These are phyloP conservation scores for Drosophila navojoa DNA, from an alignment of 1,140 invertebrate species.

Conservation along the genomic window DNA sequence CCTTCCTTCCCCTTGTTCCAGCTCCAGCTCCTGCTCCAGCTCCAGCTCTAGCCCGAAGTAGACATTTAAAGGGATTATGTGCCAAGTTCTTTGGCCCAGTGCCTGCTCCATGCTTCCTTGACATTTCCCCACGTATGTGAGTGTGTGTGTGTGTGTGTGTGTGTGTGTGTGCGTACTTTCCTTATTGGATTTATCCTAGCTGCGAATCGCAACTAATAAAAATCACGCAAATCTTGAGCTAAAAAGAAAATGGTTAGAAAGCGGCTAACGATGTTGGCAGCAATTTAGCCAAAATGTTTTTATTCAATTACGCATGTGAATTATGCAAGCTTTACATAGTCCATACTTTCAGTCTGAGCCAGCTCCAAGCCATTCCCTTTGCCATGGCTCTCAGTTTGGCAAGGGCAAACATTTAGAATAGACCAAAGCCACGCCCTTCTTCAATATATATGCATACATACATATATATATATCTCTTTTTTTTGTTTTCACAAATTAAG, in stretches of 20 bases:
- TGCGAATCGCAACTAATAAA: constrained; percentile 74
- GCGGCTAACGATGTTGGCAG: constrained; percentile 45
- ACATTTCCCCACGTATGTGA: constrained; percentile 10
- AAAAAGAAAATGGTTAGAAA: constrained; percentile 37
- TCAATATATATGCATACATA: background rate
- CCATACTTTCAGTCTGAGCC: constrained; percentile 3
- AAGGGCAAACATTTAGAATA: constrained; percentile 34
- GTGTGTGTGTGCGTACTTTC: constrained; percentile 12
- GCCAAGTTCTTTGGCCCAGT: constrained; percentile 62
- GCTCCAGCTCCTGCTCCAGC: background rate
- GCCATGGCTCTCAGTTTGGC: constrained; percentile 11
- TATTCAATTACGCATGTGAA: constrained; percentile 71
- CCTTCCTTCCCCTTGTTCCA: background rate
- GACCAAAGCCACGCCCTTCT: constrained; percentile 39
- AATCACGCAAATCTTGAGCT: constrained; percentile 69
- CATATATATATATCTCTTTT: constrained; percentile 12
- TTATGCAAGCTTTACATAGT: constrained; percentile 50
- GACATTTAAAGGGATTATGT: constrained; percentile 58
- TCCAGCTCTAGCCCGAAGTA: background rate
- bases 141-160: constrained; percentile 13
- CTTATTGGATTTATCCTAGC: constrained; percentile 66
- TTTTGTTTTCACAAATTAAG: constrained; percentile 67
- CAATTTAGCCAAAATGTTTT: constrained; percentile 71
- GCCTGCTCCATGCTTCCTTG: constrained; percentile 36
- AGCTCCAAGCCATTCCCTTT: background rate